Percentiles rank a stretch among this genome's conserved stretches.
These are phyloP conservation scores for Zaprionus tsacasi DNA, from an alignment of 1,140 invertebrate species.

Conservation along the genomic window DNA sequence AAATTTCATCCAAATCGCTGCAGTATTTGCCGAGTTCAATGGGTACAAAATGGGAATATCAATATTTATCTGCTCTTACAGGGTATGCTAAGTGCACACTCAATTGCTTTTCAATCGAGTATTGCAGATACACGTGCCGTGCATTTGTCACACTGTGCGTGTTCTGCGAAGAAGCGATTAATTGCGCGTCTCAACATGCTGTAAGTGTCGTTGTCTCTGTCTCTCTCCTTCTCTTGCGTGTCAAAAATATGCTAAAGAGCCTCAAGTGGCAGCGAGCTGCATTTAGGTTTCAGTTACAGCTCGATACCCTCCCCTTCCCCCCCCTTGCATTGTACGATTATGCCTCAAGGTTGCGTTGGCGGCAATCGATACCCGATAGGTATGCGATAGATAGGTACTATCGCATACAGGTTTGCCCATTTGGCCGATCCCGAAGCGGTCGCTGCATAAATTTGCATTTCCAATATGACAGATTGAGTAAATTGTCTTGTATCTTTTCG, in stretches of 20 bases:
- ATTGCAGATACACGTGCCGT: constrained; percentile 43
- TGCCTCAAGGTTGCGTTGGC: constrained; percentile 32
- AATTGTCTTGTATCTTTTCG: constrained; percentile 38
- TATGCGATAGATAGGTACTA: constrained; percentile 26
- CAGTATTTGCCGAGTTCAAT: not conserved
- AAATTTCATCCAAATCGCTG: not conserved
- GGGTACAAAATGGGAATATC: not conserved
- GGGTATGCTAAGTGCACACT: constrained; percentile 30
- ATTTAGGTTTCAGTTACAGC: constrained; percentile 9
- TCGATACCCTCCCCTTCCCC: no score
- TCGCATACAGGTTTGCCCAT: constrained; percentile 31
- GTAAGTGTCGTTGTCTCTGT: not conserved
- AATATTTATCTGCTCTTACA: no score
- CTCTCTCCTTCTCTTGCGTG: constrained; percentile 14
- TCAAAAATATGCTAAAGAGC: constrained; percentile 17
- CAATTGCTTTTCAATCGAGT: constrained; percentile 24
- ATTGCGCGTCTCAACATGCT: constrained; percentile 37
- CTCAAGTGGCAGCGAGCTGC: constrained; percentile 10
- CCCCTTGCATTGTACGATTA: no score
- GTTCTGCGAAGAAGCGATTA: constrained; percentile 24
- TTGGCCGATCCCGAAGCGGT: constrained; percentile 1
- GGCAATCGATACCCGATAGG: constrained; percentile 10
- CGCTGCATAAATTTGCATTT: constrained; percentile 41
- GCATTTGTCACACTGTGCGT: constrained; percentile 21
- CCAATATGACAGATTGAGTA: constrained; percentile 45